Conservation (phyloP, 2,797 vertebrate genomes). For the Betta splendens region DNA sequence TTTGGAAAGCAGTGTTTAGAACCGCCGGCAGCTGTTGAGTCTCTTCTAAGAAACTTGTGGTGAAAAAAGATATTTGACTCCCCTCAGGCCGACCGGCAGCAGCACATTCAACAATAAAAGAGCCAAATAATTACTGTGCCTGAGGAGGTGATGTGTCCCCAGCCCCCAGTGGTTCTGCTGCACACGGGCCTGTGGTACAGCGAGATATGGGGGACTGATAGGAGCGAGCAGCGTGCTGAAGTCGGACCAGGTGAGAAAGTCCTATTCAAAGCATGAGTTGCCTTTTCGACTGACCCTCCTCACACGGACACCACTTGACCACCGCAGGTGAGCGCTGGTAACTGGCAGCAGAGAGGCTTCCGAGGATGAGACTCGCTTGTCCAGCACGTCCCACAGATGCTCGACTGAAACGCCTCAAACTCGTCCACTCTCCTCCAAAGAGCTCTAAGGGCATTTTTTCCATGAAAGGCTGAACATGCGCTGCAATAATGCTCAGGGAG, state of each 20-base stretch:
- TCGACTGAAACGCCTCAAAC: too few species aligned
- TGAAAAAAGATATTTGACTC: slow-evolving; percentile 61
- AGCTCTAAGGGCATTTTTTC: too few species aligned
- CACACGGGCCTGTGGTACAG: slow-evolving; percentile 52
- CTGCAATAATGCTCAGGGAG: too few species aligned
- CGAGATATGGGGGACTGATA: slow-evolving; percentile 53
- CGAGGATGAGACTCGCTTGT: too few species aligned
- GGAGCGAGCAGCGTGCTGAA: slow-evolving; percentile 23
- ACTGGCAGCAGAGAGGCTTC: too few species aligned
- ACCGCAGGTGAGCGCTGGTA: too few species aligned
- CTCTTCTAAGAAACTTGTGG: slow-evolving; percentile 59
- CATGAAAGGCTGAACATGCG: too few species aligned
- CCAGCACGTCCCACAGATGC: not conserved
- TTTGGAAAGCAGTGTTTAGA: slow-evolving; percentile 45
- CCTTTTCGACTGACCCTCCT: too few species aligned
- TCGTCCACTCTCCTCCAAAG: too few species aligned
- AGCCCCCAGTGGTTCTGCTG: slow-evolving; percentile 59
- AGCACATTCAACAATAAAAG: slow-evolving; percentile 72
- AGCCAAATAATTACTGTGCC: slow-evolving; percentile 77
- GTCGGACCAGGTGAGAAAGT: not conserved
- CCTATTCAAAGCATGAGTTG: too few species aligned
- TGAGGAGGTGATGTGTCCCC: slow-evolving; percentile 69
- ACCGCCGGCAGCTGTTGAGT: slow-evolving; percentile 48
- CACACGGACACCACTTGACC: too few species aligned
- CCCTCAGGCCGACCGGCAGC: slow-evolving; percentile 56